Base-by-base conservation (phyloP, 1,140 invertebrate genomes). In the Nasonia longicornis region DNA sequence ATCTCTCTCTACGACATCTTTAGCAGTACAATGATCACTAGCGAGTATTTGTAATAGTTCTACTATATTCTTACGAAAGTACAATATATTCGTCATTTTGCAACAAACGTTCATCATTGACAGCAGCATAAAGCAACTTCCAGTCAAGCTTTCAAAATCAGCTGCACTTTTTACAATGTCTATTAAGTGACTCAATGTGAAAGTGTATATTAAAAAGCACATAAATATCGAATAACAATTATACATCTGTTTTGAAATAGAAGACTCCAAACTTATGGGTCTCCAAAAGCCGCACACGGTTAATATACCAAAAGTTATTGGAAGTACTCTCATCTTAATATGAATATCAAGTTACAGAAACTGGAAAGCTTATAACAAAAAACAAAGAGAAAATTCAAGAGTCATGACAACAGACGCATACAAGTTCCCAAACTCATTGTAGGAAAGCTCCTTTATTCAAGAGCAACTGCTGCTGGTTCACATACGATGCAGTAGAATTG, bases 81-180 rank as follows among this genome's bases (percentile, higher is more conserved):
- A 82, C 14, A 87, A 26, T 4, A 85, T 83, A 31, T 84, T 85
- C 0, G 67, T 77, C 75, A 84, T 84, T 84, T 87, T 87, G 6
- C 82, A 85, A 35, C 85, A 86, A 10, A 85, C 84, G 31, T 85
- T 86, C 48, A 87, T 82, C 84, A 87, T 85, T 0, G 85, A 85
- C 1, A 87, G 76, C 73, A 85, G 79, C 86, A 87, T 85, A 58
- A 87, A 87, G 20, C 84, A 86, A 80, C 83, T 86, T 11, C 82
- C 82, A 22, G 85, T 83, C 12, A 87, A 84, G 35, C 84, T 82
- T 35, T 87, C 85, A 35, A 86, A 81, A 80, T 85, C 83, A 10
- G 78, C 80, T 0, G 84, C 82, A 3, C 79, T 83, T 0, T 83
- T 71, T 10, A 86, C 63, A 45, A 86, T 82, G n/a, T 84, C 84